Evolutionary conservation across 2,797 vertebrate genomes (phyloP).

Genomic region (Graptemys geographica): DNA sequence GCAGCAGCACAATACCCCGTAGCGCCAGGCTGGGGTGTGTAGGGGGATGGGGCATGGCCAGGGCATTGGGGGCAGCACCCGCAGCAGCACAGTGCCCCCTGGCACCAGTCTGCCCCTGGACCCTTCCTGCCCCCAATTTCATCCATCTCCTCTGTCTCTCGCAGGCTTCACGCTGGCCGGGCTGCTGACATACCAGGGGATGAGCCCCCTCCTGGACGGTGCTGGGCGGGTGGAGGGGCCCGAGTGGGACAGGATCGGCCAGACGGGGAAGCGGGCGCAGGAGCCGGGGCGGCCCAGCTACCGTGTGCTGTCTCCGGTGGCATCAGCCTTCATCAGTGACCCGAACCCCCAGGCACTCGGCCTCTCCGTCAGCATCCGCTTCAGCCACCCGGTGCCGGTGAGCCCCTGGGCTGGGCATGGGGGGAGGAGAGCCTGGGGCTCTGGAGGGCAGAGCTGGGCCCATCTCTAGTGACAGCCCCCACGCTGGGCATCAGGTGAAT

Average conservation of each 20-base stretch:
- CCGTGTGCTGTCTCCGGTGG: slow-evolving; percentile 80
- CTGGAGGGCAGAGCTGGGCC: background rate
- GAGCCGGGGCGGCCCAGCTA: slow-evolving; percentile 9
- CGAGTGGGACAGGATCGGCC: background rate
- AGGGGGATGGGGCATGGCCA: no score
- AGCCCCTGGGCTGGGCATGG: background rate
- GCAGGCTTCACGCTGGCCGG: slow-evolving; percentile 78
- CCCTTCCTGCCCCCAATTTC: background rate
- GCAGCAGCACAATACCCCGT: no score
- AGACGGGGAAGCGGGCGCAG: background rate
- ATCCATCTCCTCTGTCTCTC: background rate
- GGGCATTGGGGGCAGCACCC: no score
- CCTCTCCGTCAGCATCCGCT: slow-evolving; percentile 75
- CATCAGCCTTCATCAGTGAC: slow-evolving; percentile 82
- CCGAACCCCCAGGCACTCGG: slow-evolving; percentile 75
- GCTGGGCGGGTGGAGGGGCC: slow-evolving; percentile 38
- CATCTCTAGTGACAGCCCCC: background rate
- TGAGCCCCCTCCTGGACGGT: slow-evolving; percentile 64
- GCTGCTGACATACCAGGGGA: slow-evolving; percentile 78
- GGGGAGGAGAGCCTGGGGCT: background rate
- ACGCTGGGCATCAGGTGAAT: fast-evolving
- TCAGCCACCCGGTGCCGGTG: slow-evolving; percentile 79
- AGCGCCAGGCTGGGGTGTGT: no score
- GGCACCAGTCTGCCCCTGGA: background rate
- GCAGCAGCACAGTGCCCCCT: background rate